Conservation (phyloP, 2,888 invertebrate genomes). For the Hartigia nigra region DNA sequence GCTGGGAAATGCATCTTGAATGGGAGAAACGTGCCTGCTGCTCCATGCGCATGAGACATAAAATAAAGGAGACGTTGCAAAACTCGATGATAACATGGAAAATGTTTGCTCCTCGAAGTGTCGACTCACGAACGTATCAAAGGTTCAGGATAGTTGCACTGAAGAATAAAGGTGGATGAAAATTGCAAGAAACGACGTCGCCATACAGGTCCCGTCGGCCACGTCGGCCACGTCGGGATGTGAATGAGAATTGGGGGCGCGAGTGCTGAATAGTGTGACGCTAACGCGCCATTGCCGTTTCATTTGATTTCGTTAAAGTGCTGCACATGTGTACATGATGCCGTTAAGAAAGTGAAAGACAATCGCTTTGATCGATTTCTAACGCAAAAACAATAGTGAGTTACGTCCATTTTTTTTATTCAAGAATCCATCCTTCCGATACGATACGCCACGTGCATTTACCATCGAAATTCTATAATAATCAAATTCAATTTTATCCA, state of each 20-base stretch:
- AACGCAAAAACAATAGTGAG: neutral
- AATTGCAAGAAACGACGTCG: constrained; percentile 25
- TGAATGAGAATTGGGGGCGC: neutral
- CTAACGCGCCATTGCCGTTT: neutral
- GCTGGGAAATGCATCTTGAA: neutral
- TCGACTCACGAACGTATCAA: constrained; percentile 28
- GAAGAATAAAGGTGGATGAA: constrained; percentile 23
- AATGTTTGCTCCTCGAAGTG: neutral
- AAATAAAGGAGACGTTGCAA: neutral
- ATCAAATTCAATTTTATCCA: neutral
- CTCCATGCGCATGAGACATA: neutral
- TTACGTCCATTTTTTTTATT: neutral
- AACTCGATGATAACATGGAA: neutral
- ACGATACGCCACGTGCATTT: neutral
- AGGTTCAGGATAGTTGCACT: constrained; percentile 26
- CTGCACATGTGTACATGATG: neutral
- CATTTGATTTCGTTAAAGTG: neutral
- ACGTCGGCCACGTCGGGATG: neutral
- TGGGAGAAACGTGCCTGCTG: neutral
- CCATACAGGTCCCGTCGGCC: neutral
- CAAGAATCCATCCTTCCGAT: neutral
- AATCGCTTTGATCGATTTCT: neutral
- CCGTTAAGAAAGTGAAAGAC: neutral
- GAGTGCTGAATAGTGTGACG: neutral
- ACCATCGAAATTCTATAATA: neutral